Percentiles rank a stretch among this genome's conserved stretches.
Conservation (phyloP, 2,113 vertebrate genomes). For the Callaeas wilsoni region DNA sequence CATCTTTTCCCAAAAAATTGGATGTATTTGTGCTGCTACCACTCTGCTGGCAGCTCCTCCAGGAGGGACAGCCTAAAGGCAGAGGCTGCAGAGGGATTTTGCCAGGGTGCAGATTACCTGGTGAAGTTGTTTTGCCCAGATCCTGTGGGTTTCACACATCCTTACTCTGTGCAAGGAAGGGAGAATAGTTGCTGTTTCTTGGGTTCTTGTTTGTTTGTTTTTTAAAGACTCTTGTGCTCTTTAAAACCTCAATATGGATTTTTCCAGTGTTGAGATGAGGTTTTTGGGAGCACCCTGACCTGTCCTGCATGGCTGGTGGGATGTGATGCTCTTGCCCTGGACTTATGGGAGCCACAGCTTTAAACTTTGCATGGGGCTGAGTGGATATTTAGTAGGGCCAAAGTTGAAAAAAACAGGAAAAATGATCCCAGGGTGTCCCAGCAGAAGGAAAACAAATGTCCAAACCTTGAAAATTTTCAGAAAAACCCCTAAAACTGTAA, state of each 20-base stretch:
- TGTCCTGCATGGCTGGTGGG: not conserved
- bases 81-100: not conserved
- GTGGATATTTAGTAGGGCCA: not conserved
- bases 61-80: not conserved
- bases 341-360: not conserved
- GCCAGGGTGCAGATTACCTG: not conserved
- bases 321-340: not conserved
- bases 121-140: not conserved
- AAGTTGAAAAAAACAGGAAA: not conserved
- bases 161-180: accelerated
- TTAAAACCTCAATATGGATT: not conserved
- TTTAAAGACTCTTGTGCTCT: not conserved
- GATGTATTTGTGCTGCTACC: not conserved
- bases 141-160: not conserved
- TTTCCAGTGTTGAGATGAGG: not conserved
- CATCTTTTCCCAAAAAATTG: not conserved
- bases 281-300: not conserved
- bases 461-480: not conserved
- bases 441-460: not conserved
- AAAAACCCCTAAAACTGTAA: not conserved
- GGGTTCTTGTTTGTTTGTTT: not conserved
- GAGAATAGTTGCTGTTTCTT: not conserved
- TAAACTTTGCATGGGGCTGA: not conserved
- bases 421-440: not conserved
- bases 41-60: not conserved